Evolutionary conservation across 2,888 invertebrate genomes (phyloP), one percentile per base, ranked within the genome.

Genomic region (Gymnosoma rotundatum): DNA sequence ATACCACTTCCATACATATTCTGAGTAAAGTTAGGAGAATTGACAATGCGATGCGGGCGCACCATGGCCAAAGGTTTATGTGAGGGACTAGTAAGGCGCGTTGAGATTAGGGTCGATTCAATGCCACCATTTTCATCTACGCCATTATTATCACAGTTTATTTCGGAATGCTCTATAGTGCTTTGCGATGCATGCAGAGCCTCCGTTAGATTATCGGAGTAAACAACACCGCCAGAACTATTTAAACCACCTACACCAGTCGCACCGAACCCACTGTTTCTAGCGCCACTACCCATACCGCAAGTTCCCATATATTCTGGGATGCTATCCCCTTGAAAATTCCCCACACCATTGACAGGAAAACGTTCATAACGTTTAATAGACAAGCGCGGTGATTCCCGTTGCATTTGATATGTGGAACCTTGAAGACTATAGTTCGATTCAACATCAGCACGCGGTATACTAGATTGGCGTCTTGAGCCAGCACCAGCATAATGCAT

Each of bases 391-490:
- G 92, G 92, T 66, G 92, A 92, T 50, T 92, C 92, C 16, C 91
- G 88, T 18, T 88, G 88, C 86, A 90, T 87, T 58, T 90, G 89
- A 86, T 89, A 89, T 10, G 89, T 88, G 2, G 92, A 92, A 42
- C 94, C 94, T 87, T 94, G 94, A 25, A 94, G 89, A 56, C 94
- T 94, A 70, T 94, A 94, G 38, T 93, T 93, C 86, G 94, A 94
- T 87, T 94, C 94, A 67, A 93, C 92, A 89, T 93, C 94, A 87
- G 93, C 92, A 87, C 94, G 93, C 0, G 95, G 95, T 42, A 95
- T 94, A 88, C 93, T 94, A n/a, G 95, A 95, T 87, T 95, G 95
- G 21, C 95, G 93, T 18, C 95, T 92, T 87, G 95, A 95, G 6
- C 93, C 93, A 0, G 93, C 93, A 20, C 91, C 91, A 63, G 88